A percentile compares a stretch with the other conserved stretches of the same genome.
Conservation (phyloP, 2,888 invertebrate genomes). For the Ellobium chinense region DNA sequence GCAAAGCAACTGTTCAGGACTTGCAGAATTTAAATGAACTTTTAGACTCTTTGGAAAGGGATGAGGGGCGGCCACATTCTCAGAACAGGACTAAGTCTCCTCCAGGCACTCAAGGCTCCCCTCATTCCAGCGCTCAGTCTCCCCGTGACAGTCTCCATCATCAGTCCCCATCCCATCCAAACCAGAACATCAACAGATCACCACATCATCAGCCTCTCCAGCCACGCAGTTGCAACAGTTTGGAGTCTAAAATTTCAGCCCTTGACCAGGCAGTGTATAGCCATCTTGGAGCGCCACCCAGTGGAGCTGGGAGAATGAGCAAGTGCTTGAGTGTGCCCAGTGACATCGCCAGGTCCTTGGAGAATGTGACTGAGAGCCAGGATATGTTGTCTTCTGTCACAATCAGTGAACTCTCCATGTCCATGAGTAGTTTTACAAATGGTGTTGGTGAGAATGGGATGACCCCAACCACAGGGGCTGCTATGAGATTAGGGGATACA, state of each 20-base stretch:
- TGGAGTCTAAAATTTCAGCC: neutral
- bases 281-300: neutral
- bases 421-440: slow-evolving; percentile 66
- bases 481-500: neutral
- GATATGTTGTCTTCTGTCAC: slow-evolving; percentile 72
- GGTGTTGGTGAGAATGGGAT: slow-evolving; percentile 35
- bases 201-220: neutral
- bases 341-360: slow-evolving; percentile 72
- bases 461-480: neutral
- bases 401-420: slow-evolving; percentile 72
- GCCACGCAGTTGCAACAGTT: neutral
- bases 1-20: slow-evolving; percentile 10
- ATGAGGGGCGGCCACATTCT: neutral
- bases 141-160: neutral
- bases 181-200: neutral
- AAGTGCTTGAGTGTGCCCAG: slow-evolving; percentile 74
- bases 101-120: neutral
- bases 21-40: slow-evolving; percentile 25
- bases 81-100: neutral
- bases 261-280: neutral
- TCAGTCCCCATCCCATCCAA: neutral
- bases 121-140: neutral
- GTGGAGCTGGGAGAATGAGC: slow-evolving; percentile 52
- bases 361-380: slow-evolving; percentile 70
- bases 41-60: slow-evolving; percentile 27